phyloP scores from a whole-genome alignment of 2,113 vertebrate species.

The Dolichotis patagonum region DNA sequence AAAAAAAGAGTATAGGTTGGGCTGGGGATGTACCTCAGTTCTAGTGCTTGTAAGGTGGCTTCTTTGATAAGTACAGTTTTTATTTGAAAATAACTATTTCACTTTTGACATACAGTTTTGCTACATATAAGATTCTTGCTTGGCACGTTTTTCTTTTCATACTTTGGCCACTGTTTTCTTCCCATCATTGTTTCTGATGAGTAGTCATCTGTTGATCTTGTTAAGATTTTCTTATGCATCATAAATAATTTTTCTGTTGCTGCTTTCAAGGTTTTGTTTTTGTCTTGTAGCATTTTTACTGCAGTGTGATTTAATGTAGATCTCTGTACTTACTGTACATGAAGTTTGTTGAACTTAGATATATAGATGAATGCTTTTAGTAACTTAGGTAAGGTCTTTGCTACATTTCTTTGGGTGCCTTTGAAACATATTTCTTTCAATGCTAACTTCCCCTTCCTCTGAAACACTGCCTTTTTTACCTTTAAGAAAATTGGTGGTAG shows the following conservation, averaged over 20 bases:
- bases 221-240: neutral
- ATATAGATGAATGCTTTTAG: slow-evolving; percentile 30
- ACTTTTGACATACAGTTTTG: slow-evolving; percentile 30
- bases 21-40: neutral
- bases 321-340: neutral
- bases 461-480: neutral
- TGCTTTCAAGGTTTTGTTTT: slow-evolving; percentile 34
- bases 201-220: neutral
- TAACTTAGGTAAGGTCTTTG: neutral
- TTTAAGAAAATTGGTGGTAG: slow-evolving; percentile 3
- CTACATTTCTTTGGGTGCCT: neutral
- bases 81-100: slow-evolving; percentile 21
- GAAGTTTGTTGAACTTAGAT: slow-evolving; percentile 7
- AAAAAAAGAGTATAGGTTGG: neutral
- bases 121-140: neutral
- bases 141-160: neutral
- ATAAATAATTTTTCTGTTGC: neutral
- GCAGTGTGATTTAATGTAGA: neutral
- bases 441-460: neutral
- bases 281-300: neutral
- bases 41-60: neutral
- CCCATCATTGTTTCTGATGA: slow-evolving; percentile 11
- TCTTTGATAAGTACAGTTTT: slow-evolving; percentile 23
- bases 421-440: slow-evolving; percentile 53
- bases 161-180: slow-evolving; percentile 25